phyloP scores from a whole-genome alignment of 2,113 vertebrate genomes.

The Cichladusa arquata region DNA sequence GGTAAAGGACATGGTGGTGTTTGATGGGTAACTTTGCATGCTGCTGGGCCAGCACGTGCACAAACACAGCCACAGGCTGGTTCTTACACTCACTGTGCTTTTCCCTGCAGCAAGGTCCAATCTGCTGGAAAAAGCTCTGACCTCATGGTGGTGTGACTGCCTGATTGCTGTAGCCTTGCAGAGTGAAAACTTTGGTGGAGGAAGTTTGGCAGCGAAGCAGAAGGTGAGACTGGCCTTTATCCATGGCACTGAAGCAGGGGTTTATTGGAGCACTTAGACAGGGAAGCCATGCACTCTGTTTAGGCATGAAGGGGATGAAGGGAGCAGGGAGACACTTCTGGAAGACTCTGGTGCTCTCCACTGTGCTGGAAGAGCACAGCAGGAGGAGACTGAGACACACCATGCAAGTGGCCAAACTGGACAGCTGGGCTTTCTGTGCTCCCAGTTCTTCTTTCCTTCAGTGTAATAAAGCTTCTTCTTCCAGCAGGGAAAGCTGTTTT shows the following conservation, averaged over 20 bases:
- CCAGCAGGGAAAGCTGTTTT: neutral
- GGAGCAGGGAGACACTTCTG: neutral
- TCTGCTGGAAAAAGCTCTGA: neutral
- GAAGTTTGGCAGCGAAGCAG: neutral
- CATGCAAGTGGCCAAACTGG: accelerated
- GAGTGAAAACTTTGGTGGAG: neutral
- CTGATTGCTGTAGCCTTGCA: neutral
- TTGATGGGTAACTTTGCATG: neutral
- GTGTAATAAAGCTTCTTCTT: neutral
- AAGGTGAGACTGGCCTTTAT: neutral
- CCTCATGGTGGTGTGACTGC: neutral
- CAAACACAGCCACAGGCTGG: neutral
- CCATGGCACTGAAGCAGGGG: neutral
- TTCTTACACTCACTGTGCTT: neutral
- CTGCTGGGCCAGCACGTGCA: neutral
- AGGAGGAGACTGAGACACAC: neutral
- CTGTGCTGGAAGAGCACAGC: neutral
- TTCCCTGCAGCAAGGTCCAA: neutral
- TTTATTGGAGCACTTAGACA: neutral
- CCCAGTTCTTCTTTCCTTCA: neutral
- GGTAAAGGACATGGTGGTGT: neutral
- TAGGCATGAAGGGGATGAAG: neutral
- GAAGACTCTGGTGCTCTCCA: neutral
- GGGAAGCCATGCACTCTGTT: neutral
- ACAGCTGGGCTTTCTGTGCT: neutral